Conservation (phyloP, 2,797 vertebrate genomes). For the Perdix hodgsoniae region DNA sequence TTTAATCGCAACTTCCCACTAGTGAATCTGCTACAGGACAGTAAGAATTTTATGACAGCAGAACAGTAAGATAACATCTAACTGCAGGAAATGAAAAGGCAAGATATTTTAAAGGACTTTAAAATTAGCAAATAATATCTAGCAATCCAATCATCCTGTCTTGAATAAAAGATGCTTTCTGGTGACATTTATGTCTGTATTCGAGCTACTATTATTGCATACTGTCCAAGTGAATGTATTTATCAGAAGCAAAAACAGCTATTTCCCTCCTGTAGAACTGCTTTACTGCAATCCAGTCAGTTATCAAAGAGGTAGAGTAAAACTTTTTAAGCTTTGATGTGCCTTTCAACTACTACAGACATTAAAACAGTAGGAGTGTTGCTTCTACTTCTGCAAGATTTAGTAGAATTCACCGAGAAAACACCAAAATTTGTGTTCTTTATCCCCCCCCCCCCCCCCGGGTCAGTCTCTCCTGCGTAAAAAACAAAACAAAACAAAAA, state of each 20-base stretch:
- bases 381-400: not conserved
- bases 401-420: not conserved
- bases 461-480: not conserved
- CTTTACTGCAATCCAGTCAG: not conserved
- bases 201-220: not conserved
- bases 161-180: not conserved
- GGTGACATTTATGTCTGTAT: not conserved
- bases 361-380: not conserved
- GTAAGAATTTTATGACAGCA: not conserved
- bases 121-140: not conserved
- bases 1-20: not conserved
- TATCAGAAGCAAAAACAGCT: not conserved
- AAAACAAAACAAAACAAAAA: not conserved
- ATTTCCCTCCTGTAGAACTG: not conserved
- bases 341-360: rapidly evolving
- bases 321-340: not conserved
- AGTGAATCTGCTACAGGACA: not conserved
- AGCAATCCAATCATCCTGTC: not conserved
- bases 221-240: not conserved
- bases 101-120: not conserved
- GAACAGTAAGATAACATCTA: not conserved
- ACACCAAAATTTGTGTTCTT: rapidly evolving
- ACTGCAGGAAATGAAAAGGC: conserved; percentile 10
- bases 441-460: not conserved
- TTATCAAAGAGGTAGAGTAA: not conserved